Conservation (phyloP, 2,797 vertebrate species). For the Lepidocolaptes lacrymiger region DNA sequence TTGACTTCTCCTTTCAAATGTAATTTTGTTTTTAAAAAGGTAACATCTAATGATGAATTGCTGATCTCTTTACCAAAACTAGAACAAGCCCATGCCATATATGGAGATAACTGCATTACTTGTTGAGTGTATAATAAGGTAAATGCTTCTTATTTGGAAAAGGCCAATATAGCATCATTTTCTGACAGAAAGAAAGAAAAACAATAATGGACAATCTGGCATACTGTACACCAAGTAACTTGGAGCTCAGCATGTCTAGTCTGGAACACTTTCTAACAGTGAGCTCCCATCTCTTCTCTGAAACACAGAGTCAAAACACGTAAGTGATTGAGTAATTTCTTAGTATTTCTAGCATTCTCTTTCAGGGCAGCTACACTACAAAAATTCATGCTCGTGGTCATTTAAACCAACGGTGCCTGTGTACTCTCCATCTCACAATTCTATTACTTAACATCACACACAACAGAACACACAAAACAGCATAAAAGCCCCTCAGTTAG, state of each 20-base stretch:
- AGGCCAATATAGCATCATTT: not conserved
- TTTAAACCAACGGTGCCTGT: not conserved
- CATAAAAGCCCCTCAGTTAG: not conserved
- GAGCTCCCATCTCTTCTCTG: not conserved
- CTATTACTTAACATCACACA: not conserved
- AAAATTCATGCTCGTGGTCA: not conserved
- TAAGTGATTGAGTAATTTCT: not conserved
- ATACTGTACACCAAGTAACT: not conserved
- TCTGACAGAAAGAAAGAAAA: not conserved
- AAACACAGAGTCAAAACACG: not conserved
- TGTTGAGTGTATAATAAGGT: not conserved
- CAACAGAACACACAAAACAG: not conserved
- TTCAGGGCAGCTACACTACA: not conserved
- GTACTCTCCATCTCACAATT: not conserved
- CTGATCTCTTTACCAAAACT: not conserved
- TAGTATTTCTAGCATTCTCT: not conserved
- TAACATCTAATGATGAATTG: not conserved
- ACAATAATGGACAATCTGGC: not conserved
- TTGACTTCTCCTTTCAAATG: conserved; percentile 1
- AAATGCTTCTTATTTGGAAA: not conserved
- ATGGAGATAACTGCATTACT: not conserved
- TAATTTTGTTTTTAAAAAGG: not conserved
- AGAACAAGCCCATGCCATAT: not conserved
- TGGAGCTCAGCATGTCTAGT: not conserved
- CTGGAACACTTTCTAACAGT: not conserved